Conservation (phyloP, 2,113 vertebrate genomes). For the Calypte anna region DNA sequence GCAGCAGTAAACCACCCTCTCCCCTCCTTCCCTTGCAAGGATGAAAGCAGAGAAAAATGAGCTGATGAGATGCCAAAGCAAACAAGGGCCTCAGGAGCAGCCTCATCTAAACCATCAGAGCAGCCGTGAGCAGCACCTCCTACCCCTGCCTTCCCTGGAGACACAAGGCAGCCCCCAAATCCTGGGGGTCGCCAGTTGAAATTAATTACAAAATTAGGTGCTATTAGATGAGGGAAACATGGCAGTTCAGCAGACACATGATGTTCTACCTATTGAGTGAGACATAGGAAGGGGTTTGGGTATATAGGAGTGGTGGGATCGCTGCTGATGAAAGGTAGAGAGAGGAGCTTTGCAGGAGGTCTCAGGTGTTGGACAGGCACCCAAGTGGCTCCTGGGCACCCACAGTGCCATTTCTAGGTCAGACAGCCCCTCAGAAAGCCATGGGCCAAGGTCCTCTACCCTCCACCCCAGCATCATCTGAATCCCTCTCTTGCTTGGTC, state of each 20-base stretch:
- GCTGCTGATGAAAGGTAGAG: background rate
- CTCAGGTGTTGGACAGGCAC: background rate
- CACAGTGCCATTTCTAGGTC: background rate
- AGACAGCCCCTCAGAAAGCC: background rate
- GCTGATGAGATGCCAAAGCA: background rate
- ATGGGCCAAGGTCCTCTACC: background rate
- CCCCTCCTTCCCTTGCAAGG: no score
- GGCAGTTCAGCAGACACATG: background rate
- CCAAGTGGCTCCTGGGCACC: background rate
- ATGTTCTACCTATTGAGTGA: accelerated
- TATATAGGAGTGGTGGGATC: background rate
- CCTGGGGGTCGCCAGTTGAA: background rate
- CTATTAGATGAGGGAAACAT: background rate
- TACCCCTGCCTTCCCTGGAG: background rate
- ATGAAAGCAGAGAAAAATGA: background rate
- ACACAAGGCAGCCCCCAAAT: background rate
- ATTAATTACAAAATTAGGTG: background rate
- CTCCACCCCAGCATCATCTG: background rate
- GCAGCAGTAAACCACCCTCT: background rate
- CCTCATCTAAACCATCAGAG: background rate
- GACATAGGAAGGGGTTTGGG: background rate
- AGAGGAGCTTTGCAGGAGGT: background rate
- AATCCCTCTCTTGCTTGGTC: background rate
- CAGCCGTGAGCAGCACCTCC: background rate
- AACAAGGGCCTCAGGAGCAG: background rate